phyloP scores from a whole-genome alignment of 2,113 vertebrate species.

The Chaetorhynchus papuensis region DNA sequence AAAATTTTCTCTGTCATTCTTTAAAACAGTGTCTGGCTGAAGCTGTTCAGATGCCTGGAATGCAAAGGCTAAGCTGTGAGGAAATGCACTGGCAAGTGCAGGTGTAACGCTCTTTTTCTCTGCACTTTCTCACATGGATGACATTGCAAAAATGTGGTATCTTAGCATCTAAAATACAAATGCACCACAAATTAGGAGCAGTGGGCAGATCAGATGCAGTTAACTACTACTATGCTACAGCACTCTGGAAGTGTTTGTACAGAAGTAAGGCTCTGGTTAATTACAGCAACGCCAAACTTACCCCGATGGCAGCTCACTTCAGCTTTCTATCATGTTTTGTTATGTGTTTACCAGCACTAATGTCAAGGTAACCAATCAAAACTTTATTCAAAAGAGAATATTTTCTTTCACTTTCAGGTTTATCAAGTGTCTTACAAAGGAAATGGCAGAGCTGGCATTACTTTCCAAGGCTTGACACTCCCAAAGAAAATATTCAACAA shows the following conservation, averaged over 20 bases:
- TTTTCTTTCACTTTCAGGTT: background rate
- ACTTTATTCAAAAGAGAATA: background rate
- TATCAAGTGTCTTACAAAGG: background rate
- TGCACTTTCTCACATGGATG: background rate
- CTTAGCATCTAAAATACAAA: background rate
- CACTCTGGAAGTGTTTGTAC: background rate
- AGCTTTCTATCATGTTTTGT: background rate
- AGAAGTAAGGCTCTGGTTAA: background rate
- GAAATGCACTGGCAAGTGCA: background rate
- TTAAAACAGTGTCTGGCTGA: background rate
- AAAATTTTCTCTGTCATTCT: background rate
- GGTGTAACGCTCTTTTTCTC: background rate
- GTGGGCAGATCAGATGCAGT: background rate
- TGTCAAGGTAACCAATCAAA: background rate
- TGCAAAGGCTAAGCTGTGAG: rapidly evolving
- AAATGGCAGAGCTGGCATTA: background rate
- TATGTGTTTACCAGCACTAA: background rate
- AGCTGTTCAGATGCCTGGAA: background rate
- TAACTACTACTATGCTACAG: background rate
- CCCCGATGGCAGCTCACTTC: background rate
- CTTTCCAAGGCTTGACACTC: background rate
- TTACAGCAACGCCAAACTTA: background rate
- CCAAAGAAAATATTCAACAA: background rate
- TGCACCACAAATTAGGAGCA: background rate
- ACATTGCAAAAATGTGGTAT: background rate